Percentiles rank a stretch among this genome's conserved stretches.
These are phyloP conservation scores for Lutraria lutraria DNA, from an alignment of 2,888 invertebrate genomes.

Conservation along the genomic window DNA sequence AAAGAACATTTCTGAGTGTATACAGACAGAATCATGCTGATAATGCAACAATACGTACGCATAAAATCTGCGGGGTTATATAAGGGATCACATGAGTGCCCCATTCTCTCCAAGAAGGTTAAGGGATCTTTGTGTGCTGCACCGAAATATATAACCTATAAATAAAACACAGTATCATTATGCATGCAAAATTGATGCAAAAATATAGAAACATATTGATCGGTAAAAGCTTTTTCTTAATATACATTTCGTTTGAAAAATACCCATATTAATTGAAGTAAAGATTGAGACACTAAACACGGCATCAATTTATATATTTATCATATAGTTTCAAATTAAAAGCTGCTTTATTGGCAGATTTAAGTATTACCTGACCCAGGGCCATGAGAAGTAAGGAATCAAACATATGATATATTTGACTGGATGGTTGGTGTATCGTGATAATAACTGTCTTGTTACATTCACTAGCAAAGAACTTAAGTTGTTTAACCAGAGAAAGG, in stretches of 20 bases:
- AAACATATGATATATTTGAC: conserved; percentile 94
- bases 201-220: too few species aligned
- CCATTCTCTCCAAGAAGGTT: conserved; percentile 27
- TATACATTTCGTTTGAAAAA: too few species aligned
- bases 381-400: conserved; percentile 90
- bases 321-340: too few species aligned
- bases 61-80: conserved; percentile 84
- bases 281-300: too few species aligned
- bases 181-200: not conserved
- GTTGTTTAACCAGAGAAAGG: conserved; percentile 91
- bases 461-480: conserved; percentile 92
- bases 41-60: conserved; percentile 88
- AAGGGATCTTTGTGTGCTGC: conserved; percentile 39
- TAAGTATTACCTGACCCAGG: conserved; percentile 88
- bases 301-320: too few species aligned
- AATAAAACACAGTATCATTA: not conserved
- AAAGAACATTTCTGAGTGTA: too few species aligned
- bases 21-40: too few species aligned
- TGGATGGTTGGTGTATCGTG: conserved; percentile 94
- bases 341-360: too few species aligned
- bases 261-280: too few species aligned
- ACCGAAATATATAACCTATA: conserved; percentile 50
- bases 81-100: conserved; percentile 36
- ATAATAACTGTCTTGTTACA: conserved; percentile 93
- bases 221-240: too few species aligned